Base-by-base conservation (phyloP, 2,797 vertebrate genomes). In the Notolabrus celidotus region DNA sequence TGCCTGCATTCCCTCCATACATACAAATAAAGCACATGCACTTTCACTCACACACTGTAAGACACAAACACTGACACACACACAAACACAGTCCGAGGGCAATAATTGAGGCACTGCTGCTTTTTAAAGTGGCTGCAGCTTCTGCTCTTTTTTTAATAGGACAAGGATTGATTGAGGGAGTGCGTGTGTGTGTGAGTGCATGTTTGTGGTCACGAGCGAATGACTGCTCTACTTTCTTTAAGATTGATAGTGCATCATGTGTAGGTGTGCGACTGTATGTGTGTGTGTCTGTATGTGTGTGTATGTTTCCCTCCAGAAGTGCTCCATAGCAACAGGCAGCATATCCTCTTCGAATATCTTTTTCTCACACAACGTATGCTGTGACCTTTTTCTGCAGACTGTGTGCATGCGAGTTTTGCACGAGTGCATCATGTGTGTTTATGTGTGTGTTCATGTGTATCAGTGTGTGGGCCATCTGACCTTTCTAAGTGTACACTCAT, bases 271-370 rank as follows among this genome's bases (percentile, higher is more conserved):
- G 51, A 76, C 58, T 67, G 67, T 84, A 45, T 74, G 27, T 51
- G 49, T 50, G 22, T 15, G 11, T 47, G 14, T 23, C 43, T 46
- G n/a, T n/a, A n/a, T n/a, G n/a, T n/a, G n/a, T n/a, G n/a, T n/a
- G n/a, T n/a, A n/a, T n/a, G n/a, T 82, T 77, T 66, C 60, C 34
- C 27, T 69, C 34, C 2, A 66, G 42, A 19, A 60, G 52, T 75
- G 80, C 75, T 87, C 77, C 90, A 89, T 93, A 87, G 92, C 90
- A 93, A 93, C 89, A 92, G 86, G 89, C 88, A 70, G 66, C 80
- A 62, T 61, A 82, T 88, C 77, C 54, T 84, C 83, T 82, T 89
- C 71, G 78, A 74, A 88, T 87, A 80, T 88, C 70, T 77, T 72
- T 72, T 71, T 82, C 73, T 81, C 68, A 59, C 71, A 67, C 72